Evolutionary conservation across 1,140 invertebrate genomes (phyloP).

Genomic region (Drosophila teissieri): DNA sequence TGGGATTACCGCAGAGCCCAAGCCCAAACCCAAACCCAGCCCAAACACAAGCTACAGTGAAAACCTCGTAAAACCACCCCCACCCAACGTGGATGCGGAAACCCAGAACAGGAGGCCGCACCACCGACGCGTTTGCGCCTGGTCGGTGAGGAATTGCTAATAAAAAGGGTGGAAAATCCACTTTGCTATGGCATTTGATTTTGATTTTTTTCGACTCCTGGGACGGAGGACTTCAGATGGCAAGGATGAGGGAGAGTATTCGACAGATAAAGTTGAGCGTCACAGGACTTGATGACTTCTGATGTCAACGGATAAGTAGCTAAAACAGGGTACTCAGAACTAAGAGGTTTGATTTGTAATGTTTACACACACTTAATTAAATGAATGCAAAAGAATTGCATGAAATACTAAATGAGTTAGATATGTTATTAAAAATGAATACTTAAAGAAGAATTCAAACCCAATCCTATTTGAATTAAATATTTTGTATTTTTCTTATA

Average conservation of each 20-base stretch:
- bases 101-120: constrained; percentile 19
- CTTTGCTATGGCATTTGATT: constrained; percentile 84
- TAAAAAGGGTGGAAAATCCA: constrained; percentile 84
- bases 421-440: too few species aligned
- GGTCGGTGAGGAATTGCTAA: constrained; percentile 71
- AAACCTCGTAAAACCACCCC: constrained; percentile 9
- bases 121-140: constrained; percentile 39
- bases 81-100: constrained; percentile 6
- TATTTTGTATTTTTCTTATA: too few species aligned
- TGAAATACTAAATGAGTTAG: too few species aligned
- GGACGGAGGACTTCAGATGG: constrained; percentile 30
- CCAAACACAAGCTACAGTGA: neutral
- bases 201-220: constrained; percentile 72
- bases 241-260: neutral
- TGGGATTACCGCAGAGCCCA: constrained; percentile 72
- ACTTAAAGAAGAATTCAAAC: too few species aligned
- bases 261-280: constrained; percentile 44
- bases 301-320: constrained; percentile 61
- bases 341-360: neutral
- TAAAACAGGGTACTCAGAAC: neutral
- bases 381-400: too few species aligned
- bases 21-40: constrained; percentile 30
- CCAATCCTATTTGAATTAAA: too few species aligned
- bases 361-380: too few species aligned
- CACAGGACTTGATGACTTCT: constrained; percentile 50